phyloP scores from a whole-genome alignment of 2,113 vertebrate genomes.

The Oncorhynchus keta region DNA sequence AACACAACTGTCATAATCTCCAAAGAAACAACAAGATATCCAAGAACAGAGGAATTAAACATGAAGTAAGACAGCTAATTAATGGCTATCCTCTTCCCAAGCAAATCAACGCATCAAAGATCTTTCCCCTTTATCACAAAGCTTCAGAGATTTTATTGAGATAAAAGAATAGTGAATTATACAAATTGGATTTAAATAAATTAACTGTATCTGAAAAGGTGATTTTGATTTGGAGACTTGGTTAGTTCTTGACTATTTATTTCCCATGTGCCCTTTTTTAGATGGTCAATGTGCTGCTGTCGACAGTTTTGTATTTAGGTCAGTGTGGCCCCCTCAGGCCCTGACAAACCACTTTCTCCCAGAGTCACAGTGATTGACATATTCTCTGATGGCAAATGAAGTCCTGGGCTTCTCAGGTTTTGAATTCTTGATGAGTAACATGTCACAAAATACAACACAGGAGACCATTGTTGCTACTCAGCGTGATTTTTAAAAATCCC shows the following conservation, averaged over 20 bases:
- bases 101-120: background rate
- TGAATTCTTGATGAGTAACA: constrained; percentile 71
- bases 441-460: constrained; percentile 63
- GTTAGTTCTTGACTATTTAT: constrained; percentile 27
- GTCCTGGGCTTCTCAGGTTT: constrained; percentile 65
- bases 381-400: constrained; percentile 69
- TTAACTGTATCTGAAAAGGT: background rate
- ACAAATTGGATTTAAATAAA: background rate
- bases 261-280: constrained; percentile 43
- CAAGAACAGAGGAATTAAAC: constrained; percentile 35
- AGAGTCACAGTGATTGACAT: constrained; percentile 73
- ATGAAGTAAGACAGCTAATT: constrained; percentile 25
- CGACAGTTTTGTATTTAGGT: constrained; percentile 78
- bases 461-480: constrained; percentile 43
- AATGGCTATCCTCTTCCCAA: background rate
- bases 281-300: constrained; percentile 65
- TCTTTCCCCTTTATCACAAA: background rate
- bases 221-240: background rate
- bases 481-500: constrained; percentile 31
- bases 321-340: constrained; percentile 73
- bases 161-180: no score
- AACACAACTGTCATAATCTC: constrained; percentile 32
- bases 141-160: background rate
- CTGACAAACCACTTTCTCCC: constrained; percentile 72
- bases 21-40: constrained; percentile 12